Conservation (phyloP, 1,140 invertebrate species). For the Propsilocerus akamusi region DNA sequence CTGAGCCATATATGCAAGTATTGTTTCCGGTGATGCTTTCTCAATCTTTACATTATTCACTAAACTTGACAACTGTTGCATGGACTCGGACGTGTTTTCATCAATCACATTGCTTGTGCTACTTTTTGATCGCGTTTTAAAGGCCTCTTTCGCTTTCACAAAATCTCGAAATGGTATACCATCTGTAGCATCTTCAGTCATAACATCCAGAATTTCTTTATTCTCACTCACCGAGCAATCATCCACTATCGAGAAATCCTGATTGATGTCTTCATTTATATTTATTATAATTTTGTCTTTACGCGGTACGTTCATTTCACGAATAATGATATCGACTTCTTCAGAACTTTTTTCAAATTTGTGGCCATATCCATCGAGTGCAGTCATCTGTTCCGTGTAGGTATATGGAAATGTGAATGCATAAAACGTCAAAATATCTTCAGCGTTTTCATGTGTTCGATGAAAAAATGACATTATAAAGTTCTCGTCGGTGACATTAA, state of each 20-base stretch:
- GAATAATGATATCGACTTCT: background rate
- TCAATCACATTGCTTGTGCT: too few species aligned
- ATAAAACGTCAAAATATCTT: constrained; percentile 56
- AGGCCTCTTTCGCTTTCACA: background rate
- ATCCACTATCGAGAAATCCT: too few species aligned
- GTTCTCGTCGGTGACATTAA: constrained; percentile 33
- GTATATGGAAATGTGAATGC: constrained; percentile 86
- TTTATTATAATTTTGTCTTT: background rate
- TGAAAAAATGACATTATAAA: constrained; percentile 69
- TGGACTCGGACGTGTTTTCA: background rate
- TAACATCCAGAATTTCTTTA: background rate
- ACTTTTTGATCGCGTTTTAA: background rate
- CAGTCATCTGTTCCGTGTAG: constrained; percentile 54
- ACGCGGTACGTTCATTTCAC: background rate
- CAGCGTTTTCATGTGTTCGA: constrained; percentile 47
- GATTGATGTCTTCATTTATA: background rate
- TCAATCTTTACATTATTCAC: background rate
- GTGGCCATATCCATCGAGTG: constrained; percentile 32
- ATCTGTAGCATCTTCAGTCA: background rate
- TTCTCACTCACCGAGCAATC: background rate
- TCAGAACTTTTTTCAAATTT: background rate
- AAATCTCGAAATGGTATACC: background rate
- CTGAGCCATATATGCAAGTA: constrained; percentile 21
- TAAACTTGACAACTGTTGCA: background rate
- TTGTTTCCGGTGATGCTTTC: constrained; percentile 14